phyloP scores from a whole-genome alignment of 2,797 vertebrate species.

The Mormyrus proboscirostris region DNA sequence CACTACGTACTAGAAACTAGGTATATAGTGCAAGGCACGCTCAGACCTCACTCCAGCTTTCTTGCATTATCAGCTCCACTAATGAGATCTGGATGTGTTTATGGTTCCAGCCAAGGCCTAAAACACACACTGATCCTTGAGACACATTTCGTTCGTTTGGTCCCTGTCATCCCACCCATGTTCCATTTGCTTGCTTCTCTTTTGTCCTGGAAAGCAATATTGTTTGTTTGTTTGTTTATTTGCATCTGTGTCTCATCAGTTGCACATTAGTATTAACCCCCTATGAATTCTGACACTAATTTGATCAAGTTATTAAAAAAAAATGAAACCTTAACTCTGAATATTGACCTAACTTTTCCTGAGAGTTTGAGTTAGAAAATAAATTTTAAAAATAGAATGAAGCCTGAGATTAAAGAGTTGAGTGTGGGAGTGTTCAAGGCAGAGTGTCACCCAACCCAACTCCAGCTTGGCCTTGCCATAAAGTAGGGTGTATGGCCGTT shows the following conservation, averaged over 20 bases:
- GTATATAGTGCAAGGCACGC: neutral
- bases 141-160: neutral
- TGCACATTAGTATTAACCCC: neutral
- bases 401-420: neutral
- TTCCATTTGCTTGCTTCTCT: neutral
- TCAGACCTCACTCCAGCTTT: neutral
- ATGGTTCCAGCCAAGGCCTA: neutral
- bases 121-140: neutral
- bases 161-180: neutral
- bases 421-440: neutral
- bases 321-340: neutral
- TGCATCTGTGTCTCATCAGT: neutral
- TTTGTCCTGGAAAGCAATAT: neutral
- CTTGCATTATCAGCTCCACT: neutral
- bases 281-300: neutral
- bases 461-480: neutral
- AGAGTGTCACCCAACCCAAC: neutral
- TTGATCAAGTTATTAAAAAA: neutral
- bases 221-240: neutral
- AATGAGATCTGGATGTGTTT: neutral
- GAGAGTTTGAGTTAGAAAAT: neutral
- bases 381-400: neutral
- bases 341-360: neutral
- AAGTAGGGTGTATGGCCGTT: neutral
- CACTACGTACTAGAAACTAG: neutral